These are phyloP conservation scores for Drosophila pseudotalamancana DNA, from an alignment of 2,888 invertebrate genomes.

Conservation along the genomic window DNA sequence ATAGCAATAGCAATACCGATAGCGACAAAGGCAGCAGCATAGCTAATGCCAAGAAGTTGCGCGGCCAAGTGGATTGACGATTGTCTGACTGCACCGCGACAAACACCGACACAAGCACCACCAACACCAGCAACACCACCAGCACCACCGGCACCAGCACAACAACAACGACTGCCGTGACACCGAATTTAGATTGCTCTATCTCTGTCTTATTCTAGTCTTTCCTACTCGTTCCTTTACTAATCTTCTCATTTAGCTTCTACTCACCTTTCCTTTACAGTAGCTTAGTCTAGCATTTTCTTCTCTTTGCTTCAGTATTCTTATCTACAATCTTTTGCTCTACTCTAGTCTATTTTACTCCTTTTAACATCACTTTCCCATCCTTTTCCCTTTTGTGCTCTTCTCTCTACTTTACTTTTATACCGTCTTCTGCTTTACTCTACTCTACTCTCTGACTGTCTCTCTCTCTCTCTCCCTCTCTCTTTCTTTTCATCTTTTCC, in stretches of 20 bases:
- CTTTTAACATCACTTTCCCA: not conserved
- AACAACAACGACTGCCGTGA: not conserved
- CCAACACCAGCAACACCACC: slow-evolving; percentile 2
- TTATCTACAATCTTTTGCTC: no score
- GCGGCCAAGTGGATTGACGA: slow-evolving; percentile 52
- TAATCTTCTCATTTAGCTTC: not conserved
- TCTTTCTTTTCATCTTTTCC: not conserved
- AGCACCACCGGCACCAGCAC: not conserved
- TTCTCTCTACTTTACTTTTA: not conserved
- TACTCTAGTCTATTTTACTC: not conserved
- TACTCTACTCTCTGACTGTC: not conserved
- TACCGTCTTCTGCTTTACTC: not conserved
- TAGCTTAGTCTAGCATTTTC: no score
- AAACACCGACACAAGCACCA: slow-evolving; percentile 1
- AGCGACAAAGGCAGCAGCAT: slow-evolving; percentile 77
- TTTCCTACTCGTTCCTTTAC: not conserved
- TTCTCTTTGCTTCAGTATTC: no score
- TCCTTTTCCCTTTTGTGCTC: not conserved
- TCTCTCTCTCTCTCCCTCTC: not conserved
- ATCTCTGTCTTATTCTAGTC: no score
- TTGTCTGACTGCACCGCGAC: slow-evolving; percentile 44
- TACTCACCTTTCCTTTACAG: no score
- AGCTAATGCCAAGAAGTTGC: slow-evolving; percentile 77
- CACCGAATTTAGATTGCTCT: slow-evolving; percentile 12
- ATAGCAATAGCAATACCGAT: slow-evolving; percentile 60